Percentiles rank a stretch among this genome's conserved stretches.
phyloP scores from a whole-genome alignment of 2,888 invertebrate genomes.

The Campaea margaritaria region DNA sequence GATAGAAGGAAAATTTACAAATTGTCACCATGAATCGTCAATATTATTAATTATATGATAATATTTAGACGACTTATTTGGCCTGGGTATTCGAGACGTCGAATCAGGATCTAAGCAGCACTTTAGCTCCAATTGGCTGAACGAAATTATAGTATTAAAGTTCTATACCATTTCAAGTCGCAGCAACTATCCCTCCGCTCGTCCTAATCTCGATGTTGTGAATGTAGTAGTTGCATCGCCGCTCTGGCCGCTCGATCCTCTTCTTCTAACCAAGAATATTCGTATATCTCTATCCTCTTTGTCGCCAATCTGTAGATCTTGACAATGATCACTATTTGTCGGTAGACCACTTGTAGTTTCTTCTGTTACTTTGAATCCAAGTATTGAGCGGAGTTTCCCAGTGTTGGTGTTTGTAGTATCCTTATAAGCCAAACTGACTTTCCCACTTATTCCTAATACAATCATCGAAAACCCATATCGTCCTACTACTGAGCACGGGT shows the following conservation, averaged over 20 bases:
- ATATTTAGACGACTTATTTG: not conserved
- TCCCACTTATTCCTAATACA: conserved; percentile 23
- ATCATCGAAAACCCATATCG: no score
- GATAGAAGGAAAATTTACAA: no score
- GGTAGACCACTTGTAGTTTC: conserved; percentile 83
- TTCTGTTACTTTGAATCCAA: conserved; percentile 76
- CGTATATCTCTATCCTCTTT: conserved; percentile 75
- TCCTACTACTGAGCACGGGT: no score
- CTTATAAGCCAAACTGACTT: conserved; percentile 68
- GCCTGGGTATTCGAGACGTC: not conserved
- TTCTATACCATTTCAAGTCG: conserved; percentile 80
- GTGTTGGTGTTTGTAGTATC: conserved; percentile 78
- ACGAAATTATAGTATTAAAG: conserved; percentile 25
- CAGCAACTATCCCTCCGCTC: conserved; percentile 75
- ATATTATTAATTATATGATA: no score
- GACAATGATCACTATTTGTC: conserved; percentile 72
- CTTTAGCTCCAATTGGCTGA: conserved; percentile 40
- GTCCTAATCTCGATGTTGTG: conserved; percentile 82
- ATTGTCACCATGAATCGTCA: no score
- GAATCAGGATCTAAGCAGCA: not conserved
- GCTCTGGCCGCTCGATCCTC: conserved; percentile 73
- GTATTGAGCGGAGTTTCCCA: conserved; percentile 76
- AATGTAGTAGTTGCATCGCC: conserved; percentile 83
- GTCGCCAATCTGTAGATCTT: conserved; percentile 78
- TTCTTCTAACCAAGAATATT: conserved; percentile 75